Evolutionary conservation across 1,140 invertebrate species (phyloP), one percentile per base, ranked within the genome.

Genomic region (Planococcus citri): DNA sequence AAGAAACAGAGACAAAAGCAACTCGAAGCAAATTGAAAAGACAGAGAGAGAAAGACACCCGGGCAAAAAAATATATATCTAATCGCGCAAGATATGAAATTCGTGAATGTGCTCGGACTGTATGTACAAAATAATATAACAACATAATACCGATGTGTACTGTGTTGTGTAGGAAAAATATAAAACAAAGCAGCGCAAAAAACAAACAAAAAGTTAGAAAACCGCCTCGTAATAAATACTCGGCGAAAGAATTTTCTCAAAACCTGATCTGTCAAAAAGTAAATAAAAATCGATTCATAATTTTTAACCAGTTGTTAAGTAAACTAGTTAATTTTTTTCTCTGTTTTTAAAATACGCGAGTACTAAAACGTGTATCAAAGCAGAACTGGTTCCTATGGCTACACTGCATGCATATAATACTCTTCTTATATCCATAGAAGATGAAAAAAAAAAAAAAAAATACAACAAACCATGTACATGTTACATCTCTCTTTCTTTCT

Each of bases 231-330:
- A 64, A 64, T 25, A 64, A 25, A 64, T 64, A 64, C 60, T 25
- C 60, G 6, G 22, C 60, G 25, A 64, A 64, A 64, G 60, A 64
- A 64, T 64, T 64, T 64, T 64, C 25, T 64, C 60, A 64, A 64
- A 64, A 64, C 60, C 25, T 64, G 60, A 64, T 64, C 60, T 64
- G 60, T 64, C 60, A 64, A 64, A 64, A 64, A 64, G 60, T 64
- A 64, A 64, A 64, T 64, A 64, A 64, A 64, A 64, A 64, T 64
- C 60, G 21, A 64, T 64, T 64, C 60, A 64, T 64, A 64, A 64
- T 64, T 64, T 64, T 64, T 64, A 64, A 64, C 60, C 60, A 64
- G 60, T 64, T 64, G 60, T 64, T 64, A 64, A 64, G 20, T 64
- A 64, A 64, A 64, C 60, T 64, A 64, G 60, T 64, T 64, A 64